A percentile compares a stretch with the other conserved stretches of the same genome.
Evolutionary conservation across 2,888 invertebrate genomes (phyloP).

Genomic region (Marasmarcha lunaedactyla): DNA sequence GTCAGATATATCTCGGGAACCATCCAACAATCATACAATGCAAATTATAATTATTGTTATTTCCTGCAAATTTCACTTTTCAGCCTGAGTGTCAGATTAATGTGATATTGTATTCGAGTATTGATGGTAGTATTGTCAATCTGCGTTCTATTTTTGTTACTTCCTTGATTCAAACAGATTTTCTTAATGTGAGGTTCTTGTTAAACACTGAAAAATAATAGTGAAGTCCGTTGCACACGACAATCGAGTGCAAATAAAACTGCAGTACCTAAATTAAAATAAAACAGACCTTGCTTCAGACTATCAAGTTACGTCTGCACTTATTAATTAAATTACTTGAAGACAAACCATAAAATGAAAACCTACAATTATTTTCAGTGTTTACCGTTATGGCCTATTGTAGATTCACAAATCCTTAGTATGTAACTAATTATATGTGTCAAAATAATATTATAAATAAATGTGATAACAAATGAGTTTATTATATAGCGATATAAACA

Average conservation of each 20-base stretch:
- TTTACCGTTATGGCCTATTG: not conserved
- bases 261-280: too few species aligned
- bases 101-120: conserved; percentile 41
- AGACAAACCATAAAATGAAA: too few species aligned
- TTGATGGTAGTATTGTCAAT: not conserved
- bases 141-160: not conserved
- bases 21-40: too few species aligned
- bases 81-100: conserved; percentile 20
- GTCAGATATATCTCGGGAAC: too few species aligned
- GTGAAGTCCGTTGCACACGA: not conserved
- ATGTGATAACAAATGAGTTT: conserved; percentile 69
- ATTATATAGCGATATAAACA: conserved; percentile 66
- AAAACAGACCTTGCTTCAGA: too few species aligned
- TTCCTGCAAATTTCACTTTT: conserved; percentile 9
- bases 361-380: not conserved
- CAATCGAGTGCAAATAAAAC: too few species aligned
- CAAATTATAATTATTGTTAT: too few species aligned
- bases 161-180: conserved; percentile 40
- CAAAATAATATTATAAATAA: conserved; percentile 63
- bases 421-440: conserved; percentile 58
- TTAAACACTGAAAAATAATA: conserved; percentile 26
- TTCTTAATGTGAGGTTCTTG: conserved; percentile 12
- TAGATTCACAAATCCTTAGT: conserved; percentile 47
- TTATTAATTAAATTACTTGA: too few species aligned
- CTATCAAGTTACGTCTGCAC: too few species aligned